Conservation (phyloP, 2,113 vertebrate species). For the Emydocephalus ijimae region DNA sequence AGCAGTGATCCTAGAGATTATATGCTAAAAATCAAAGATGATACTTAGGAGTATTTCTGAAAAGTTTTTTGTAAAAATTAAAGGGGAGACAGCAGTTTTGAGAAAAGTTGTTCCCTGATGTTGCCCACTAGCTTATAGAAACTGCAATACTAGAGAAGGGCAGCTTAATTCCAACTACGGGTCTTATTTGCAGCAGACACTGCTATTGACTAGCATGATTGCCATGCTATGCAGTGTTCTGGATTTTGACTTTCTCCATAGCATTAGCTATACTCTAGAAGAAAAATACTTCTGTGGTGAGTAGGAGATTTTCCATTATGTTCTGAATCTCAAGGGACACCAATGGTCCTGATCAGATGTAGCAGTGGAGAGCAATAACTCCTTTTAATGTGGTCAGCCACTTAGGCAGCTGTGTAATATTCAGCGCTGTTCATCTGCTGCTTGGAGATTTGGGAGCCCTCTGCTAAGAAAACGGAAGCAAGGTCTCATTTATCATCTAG, state of each 20-base stretch:
- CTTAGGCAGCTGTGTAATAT: neutral
- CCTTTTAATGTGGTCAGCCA: neutral
- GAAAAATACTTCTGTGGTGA: neutral
- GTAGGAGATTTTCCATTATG: neutral
- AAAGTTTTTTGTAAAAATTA: neutral
- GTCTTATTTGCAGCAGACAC: neutral
- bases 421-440: neutral
- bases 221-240: neutral
- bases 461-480: neutral
- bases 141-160: neutral
- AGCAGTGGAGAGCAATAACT: neutral
- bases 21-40: neutral
- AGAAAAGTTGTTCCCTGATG: neutral
- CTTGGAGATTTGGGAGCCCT: neutral
- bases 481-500: neutral
- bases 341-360: neutral
- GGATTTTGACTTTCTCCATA: neutral
- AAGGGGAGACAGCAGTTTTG: neutral
- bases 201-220: neutral
- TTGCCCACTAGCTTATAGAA: neutral
- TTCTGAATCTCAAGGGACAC: neutral
- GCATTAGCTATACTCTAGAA: neutral
- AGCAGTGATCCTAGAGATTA: neutral
- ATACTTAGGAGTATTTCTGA: neutral
- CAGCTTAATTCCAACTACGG: neutral